Base-by-base conservation (phyloP, 2,888 invertebrate species). In the Drosophila cognata region DNA sequence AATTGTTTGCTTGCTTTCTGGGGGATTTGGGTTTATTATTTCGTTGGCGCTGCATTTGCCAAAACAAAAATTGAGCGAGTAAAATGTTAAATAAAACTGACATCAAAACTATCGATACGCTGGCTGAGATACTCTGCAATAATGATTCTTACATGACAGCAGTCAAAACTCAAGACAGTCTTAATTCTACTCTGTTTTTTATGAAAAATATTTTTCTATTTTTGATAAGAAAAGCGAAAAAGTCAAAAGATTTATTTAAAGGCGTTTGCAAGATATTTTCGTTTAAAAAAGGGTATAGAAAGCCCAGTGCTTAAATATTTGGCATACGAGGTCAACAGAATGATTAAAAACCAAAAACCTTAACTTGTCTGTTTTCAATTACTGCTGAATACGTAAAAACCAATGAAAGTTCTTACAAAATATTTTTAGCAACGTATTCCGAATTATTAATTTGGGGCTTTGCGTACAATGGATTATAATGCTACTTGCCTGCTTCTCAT, bases 1-100 rank as follows among this genome's bases (percentile, higher is more conserved):
- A 89, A 89, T 87, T 79, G 80, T 80, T 70, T 77, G 82, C 56
- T 56, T 56, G 25, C 68, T 69, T 79, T 68, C 18, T 11, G 6
- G 21, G 18, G 25, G 48, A 28, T 18, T 18, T 25, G 71, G 62
- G 69, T 75, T 79, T 75, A 78, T 78, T 88, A 75, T 68, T 71
- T 75, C 63, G 69, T 66, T 72, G 31, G 25, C 59, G 50, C 50
- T 68, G 74, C 68, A 72, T 56, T 31, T 53, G 38, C 43, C 48
- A 62, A 60, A 66, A 70, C 53, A 50, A 57, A 62, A 76, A 63
- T 64, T 53, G 59, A 48, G 25, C 41, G 52, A 62, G 59, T 68
- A 50, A 66, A 38, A 36, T n/a, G 21, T 25, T 38, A 50, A 50
- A 62, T 38, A 63, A 57, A 61, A 41, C 1, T 48, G 36, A 31